Evolutionary conservation across 2,888 invertebrate species (phyloP).

Genomic region (Drosophila recens): DNA sequence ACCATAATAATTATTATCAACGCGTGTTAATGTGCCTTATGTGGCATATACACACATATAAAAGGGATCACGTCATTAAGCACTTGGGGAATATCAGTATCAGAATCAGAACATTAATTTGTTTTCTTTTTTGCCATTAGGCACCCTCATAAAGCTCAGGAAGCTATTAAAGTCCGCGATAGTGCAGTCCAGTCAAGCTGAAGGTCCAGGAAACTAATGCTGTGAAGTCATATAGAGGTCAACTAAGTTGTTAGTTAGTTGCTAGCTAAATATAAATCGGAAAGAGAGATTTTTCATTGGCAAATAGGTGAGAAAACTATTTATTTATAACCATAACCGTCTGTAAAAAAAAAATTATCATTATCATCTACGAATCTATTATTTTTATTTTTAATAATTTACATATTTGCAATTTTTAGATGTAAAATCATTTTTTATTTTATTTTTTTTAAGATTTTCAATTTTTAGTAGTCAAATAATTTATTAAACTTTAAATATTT

Average conservation of each 20-base stretch:
- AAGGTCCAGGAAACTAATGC: slow-evolving; percentile 7
- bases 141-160: slow-evolving; percentile 46
- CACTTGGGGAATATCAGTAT: slow-evolving; percentile 43
- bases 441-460: too few relatives aligned
- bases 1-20: slow-evolving; percentile 50
- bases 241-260: slow-evolving; percentile 6
- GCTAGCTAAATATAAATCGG: background rate
- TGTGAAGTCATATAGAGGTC: slow-evolving; percentile 8
- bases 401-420: too few relatives aligned
- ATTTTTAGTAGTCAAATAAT: too few relatives aligned
- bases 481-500: too few relatives aligned
- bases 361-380: too few relatives aligned
- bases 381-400: too few relatives aligned
- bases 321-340: too few relatives aligned
- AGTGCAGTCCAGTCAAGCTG: background rate
- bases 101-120: slow-evolving; percentile 36
- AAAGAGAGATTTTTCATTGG: background rate
- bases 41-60: background rate
- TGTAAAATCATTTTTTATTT: too few relatives aligned
- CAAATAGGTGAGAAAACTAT: background rate
- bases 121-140: slow-evolving; percentile 35
- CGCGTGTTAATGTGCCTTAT: slow-evolving; percentile 21
- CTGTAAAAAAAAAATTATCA: too few relatives aligned
- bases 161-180: slow-evolving; percentile 57
- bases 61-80: slow-evolving; percentile 30